A percentile compares a stretch with the other conserved stretches of the same genome.
These are phyloP conservation scores for Romanogobio albipinnatus DNA, from an alignment of 2,113 vertebrate species.

Conservation along the genomic window DNA sequence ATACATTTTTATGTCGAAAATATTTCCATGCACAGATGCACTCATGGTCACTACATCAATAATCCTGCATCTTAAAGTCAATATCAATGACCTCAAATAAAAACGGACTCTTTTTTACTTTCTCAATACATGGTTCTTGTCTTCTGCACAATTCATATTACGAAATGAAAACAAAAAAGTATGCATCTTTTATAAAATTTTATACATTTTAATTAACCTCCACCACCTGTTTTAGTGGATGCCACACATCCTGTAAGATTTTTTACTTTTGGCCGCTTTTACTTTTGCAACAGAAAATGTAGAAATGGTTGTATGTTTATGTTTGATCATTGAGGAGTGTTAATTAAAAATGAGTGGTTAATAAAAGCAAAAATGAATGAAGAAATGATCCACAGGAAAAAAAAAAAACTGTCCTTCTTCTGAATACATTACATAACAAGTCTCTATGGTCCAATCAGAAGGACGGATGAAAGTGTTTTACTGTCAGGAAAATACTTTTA, in stretches of 20 bases:
- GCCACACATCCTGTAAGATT: not conserved
- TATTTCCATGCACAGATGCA: not conserved
- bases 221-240: no score
- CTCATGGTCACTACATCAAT: not conserved
- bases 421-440: constrained; percentile 15
- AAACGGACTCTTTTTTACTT: no score
- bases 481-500: not conserved
- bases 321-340: not conserved
- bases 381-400: constrained; percentile 2
- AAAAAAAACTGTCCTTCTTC: not conserved
- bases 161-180: no score
- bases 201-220: no score
- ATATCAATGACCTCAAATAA: not conserved
- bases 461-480: not conserved
- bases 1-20: not conserved
- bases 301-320: not conserved
- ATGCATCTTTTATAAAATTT: no score
- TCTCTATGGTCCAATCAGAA: not conserved
- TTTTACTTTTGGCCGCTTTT: not conserved
- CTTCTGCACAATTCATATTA: not conserved
- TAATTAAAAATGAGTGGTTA: not conserved
- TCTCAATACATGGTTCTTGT: no score
- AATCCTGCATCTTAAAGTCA: no score
- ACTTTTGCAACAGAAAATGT: not conserved
- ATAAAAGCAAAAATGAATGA: not conserved